Base-by-base conservation (phyloP, 2,888 invertebrate species). In the Orchesella flavescens region DNA sequence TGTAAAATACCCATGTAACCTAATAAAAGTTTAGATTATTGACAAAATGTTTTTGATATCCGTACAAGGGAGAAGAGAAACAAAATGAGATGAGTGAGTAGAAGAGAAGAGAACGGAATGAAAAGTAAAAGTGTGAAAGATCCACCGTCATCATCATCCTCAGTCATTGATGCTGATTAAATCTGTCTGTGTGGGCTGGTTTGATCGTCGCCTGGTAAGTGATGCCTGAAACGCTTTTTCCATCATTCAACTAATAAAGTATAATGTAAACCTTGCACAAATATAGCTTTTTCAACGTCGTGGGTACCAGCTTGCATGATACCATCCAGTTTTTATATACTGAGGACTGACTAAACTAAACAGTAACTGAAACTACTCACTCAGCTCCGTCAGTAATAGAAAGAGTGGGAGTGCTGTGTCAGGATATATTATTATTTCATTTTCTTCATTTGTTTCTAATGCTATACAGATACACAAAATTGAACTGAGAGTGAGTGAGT, bases 131-230 rank as follows among this genome's bases (percentile, higher is more conserved):
- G 78, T 78, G 78, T 78, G 71, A 72, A 78, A 72, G 71, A 68
- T 78, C 34, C 77, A 66, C 68, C 49, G 49, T 61, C 71, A 68
- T 76, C 65, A 65, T 76, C 57, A 61, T 73, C 65, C 72, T 63
- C 46, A 72, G 2, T 79, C 65, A 72, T 34, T 76, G 77, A 77
- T 77, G 72, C 55, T 83, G 83, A 83, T 83, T 83, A 78, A 83
- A 83, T 83, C 83, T 83, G 83, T 83, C 78, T 83, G 78, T 83
- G 83, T 83, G 75, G 82, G 82, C 75, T 76, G 82, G 78, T 49
- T 73, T 74, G 44, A 72, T 78, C 74, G 78, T 78, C 83, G 83
- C 43, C 78, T 82, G 68, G 79, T 73, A 80, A 80, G 79, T 80
- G 79, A 80, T 80, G 69, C 78, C 78, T 49, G 79, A 73, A 80